phyloP scores from a whole-genome alignment of 2,797 vertebrate genomes.

The Bradypus variegatus region DNA sequence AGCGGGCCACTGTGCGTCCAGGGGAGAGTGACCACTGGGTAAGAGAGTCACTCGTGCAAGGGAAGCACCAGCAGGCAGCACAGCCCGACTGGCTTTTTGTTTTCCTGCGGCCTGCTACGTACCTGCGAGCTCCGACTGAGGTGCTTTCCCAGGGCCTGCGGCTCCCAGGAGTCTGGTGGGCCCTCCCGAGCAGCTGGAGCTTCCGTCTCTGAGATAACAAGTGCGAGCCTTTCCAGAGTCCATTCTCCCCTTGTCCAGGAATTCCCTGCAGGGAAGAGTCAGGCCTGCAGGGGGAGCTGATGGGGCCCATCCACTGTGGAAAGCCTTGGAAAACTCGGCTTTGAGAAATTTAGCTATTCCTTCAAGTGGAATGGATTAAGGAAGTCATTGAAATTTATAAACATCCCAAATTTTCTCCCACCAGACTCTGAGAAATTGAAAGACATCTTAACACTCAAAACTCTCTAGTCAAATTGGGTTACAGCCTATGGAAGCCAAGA shows the following conservation, averaged over 20 bases:
- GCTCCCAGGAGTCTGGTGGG: not conserved
- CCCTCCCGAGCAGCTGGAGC: not conserved
- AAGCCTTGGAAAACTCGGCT: not conserved
- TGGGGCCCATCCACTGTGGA: not conserved
- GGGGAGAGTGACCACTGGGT: not conserved
- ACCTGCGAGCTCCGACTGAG: not conserved
- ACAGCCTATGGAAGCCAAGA: not conserved
- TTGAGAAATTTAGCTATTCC: not conserved
- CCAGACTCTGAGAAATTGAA: not conserved
- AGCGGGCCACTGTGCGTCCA: not conserved
- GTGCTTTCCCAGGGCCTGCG: accelerated
- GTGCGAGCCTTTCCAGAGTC: not conserved
- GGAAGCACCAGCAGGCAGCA: not conserved
- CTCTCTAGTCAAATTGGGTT: not conserved
- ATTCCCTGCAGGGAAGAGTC: not conserved
- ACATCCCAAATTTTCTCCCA: slow-evolving; percentile 9
- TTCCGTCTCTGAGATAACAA: not conserved
- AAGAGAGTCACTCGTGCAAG: not conserved
- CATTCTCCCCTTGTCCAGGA: not conserved
- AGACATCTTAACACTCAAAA: slow-evolving; percentile 13
- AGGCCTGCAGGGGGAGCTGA: slow-evolving; percentile 41
- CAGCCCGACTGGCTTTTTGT: not conserved
- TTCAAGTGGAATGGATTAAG: not conserved
- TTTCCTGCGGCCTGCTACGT: not conserved
- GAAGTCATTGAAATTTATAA: slow-evolving; percentile 7